Conservation (phyloP, 1,140 invertebrate species). For the Bombyx mori region DNA sequence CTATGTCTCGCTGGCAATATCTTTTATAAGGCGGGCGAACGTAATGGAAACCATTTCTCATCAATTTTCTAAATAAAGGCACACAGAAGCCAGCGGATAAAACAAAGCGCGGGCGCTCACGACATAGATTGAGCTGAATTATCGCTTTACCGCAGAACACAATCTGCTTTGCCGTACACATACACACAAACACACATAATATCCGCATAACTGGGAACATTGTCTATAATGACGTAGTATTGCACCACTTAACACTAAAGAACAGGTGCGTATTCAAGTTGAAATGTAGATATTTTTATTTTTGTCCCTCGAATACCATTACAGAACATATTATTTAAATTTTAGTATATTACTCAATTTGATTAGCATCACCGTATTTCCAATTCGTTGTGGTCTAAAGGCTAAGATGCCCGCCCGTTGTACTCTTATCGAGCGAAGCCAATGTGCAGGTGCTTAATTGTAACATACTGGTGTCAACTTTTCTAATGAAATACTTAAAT, state of each 20-base stretch:
- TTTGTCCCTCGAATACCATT: neutral
- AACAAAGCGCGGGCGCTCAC: slow-evolving; percentile 68
- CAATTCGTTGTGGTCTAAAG: too few species aligned
- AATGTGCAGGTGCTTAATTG: too few species aligned
- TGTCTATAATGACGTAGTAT: neutral
- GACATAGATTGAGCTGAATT: slow-evolving; percentile 71
- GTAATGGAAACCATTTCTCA: slow-evolving; percentile 70
- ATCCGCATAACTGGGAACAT: neutral
- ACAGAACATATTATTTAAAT: too few species aligned
- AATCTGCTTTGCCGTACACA: slow-evolving; percentile 33
- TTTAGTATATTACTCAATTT: too few species aligned
- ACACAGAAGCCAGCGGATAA: slow-evolving; percentile 66
- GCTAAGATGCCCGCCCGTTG: too few species aligned
- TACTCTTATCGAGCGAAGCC: too few species aligned
- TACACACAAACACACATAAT: neutral
- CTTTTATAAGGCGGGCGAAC: slow-evolving; percentile 59
- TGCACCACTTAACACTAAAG: slow-evolving; percentile 7
- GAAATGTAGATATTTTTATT: neutral
- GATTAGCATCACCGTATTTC: too few species aligned
- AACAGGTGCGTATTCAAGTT: neutral
- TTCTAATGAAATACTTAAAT: too few species aligned
- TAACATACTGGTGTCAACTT: too few species aligned
- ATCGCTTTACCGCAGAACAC: slow-evolving; percentile 70
- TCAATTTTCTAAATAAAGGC: slow-evolving; percentile 72
- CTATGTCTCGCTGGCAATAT: slow-evolving; percentile 34